Evolutionary conservation across 1,140 invertebrate species (phyloP).

Genomic region (Bombus difficillimus): DNA sequence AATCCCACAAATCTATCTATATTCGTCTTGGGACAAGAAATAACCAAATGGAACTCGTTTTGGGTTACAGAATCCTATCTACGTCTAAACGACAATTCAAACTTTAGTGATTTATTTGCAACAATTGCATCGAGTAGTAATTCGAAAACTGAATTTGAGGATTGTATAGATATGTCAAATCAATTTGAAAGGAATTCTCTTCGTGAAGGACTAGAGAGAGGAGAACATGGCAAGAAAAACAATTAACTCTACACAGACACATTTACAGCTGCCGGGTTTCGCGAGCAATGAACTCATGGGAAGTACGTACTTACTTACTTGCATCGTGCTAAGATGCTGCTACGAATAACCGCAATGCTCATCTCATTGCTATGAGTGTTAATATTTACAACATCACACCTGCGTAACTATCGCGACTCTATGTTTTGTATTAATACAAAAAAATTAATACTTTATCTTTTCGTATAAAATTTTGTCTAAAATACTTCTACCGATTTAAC

Average conservation of each 20-base stretch:
- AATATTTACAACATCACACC: neutral
- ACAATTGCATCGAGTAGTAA: neutral
- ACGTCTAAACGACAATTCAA: neutral
- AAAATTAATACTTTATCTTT: too few species aligned
- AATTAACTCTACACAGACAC: constrained; percentile 37
- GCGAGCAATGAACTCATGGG: constrained; percentile 47
- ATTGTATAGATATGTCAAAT: neutral
- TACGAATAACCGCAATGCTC: neutral
- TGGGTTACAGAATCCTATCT: neutral
- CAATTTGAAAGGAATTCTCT: neutral
- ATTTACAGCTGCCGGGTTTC: constrained; percentile 26
- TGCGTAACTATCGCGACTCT: neutral
- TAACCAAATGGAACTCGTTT: too few species aligned
- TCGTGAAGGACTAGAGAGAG: neutral
- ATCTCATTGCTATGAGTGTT: neutral
- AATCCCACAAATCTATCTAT: too few species aligned
- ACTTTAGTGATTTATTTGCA: neutral
- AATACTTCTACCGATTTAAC: neutral
- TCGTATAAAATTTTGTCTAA: neutral
- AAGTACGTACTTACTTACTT: constrained; percentile 8
- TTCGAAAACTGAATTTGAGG: neutral
- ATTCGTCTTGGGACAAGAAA: too few species aligned
- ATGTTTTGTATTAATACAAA: neutral
- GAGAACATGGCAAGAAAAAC: constrained; percentile 24
- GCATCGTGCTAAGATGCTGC: constrained; percentile 10